Evolutionary conservation across 1,140 invertebrate genomes (phyloP), one percentile per base, ranked within the genome.

Genomic region (Pseudobourletiella spinata): DNA sequence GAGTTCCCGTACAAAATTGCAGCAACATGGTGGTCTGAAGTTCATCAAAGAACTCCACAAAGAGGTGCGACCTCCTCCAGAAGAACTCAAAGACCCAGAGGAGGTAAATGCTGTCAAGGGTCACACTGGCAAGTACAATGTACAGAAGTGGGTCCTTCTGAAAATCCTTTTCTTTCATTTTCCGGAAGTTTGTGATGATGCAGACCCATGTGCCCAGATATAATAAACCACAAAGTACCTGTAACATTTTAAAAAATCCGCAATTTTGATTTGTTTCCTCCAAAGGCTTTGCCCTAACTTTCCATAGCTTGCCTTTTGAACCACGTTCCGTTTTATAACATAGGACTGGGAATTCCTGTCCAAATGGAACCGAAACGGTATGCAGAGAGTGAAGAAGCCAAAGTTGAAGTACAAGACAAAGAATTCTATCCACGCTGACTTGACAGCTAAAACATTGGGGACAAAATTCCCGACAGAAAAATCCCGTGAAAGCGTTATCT

Each of bases 101-200:
- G 25, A 39, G 16, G 28, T 35, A 56, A 35, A 56, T 39, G 14
- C 26, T 30, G 29, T 39, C 52, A 16, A 56, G 28, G 15, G 52
- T 39, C 3, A 56, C 52, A 6, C 14, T 30, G 2, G 52, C 52
- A 26, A 56, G 28, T 32, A 32, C 29, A 11, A 56, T 56, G 28
- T 56, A 56, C 3, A 56, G 22, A 2, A 56, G 29, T 16, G 52
- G 52, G 20, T 56, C 39, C 32, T 56, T 56, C n/a, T 32, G 28
- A 18, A 56, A 56, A 56, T 56, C 52, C 32, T 22, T 18, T 3
- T 56, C 52, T 32, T 39, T 26, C 29, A 56, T 56, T 32, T 35
- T 56, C n/a, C 52, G 52, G 26, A 56, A 39, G 39, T 56, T 56
- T 32, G 52, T 56, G 8, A 56, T 3, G 32, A 56, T 56, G 24